Evolutionary conservation across 2,113 vertebrate species (phyloP).

Genomic region (Phylloscopus whistleri): DNA sequence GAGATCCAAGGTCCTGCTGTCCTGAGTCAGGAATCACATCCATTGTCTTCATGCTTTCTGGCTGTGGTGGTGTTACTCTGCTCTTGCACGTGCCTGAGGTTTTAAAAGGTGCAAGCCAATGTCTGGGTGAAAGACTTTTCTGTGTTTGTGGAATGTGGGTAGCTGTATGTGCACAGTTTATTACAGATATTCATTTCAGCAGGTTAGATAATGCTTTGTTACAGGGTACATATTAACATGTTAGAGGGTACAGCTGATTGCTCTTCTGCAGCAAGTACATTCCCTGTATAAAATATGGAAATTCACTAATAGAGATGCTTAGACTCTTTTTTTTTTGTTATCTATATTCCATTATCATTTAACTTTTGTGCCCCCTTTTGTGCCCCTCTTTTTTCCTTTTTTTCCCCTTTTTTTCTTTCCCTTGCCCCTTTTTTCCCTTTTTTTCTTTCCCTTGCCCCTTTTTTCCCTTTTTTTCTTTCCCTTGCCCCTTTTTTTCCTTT

Average conservation of each 20-base stretch:
- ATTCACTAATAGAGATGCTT: neutral
- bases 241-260: fast-evolving
- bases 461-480: too few species aligned
- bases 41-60: neutral
- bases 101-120: neutral
- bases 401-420: too few species aligned
- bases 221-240: neutral
- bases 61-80: neutral
- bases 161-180: neutral
- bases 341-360: neutral
- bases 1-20: neutral
- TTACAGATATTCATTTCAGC: neutral
- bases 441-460: too few species aligned
- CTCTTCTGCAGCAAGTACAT: neutral
- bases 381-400: too few species aligned
- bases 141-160: neutral
- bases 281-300: neutral
- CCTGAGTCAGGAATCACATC: neutral
- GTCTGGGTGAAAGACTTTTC: neutral
- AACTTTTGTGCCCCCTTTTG: too few species aligned
- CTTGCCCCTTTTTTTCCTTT: too few species aligned
- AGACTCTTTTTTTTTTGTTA: neutral
- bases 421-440: too few species aligned
- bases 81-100: neutral
- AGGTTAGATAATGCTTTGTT: neutral